phyloP scores from a whole-genome alignment of 1,140 invertebrate genomes.

The Eueides isabella region DNA sequence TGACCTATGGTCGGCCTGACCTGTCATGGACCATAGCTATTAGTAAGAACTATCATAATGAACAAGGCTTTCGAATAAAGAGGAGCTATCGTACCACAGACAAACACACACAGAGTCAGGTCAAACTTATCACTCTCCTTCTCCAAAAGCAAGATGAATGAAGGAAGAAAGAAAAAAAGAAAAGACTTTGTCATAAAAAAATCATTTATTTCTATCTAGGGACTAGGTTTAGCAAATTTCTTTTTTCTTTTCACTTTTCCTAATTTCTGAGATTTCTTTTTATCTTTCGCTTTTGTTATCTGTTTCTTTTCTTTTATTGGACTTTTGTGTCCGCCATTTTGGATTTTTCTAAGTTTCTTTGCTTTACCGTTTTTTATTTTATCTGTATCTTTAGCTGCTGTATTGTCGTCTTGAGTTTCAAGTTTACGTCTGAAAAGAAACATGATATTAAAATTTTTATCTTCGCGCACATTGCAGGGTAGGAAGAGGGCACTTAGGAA shows the following conservation, averaged over 20 bases:
- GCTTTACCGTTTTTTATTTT: conserved; percentile 51
- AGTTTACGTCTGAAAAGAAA: conserved; percentile 62
- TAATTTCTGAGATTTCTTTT: conserved; percentile 33
- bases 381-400: conserved; percentile 43
- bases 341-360: conserved; percentile 55
- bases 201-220: neutral
- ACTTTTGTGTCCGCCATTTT: conserved; percentile 24
- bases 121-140: too few relatives aligned
- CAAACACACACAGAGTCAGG: too few relatives aligned
- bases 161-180: neutral
- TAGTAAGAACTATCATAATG: too few relatives aligned
- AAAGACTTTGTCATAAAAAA: neutral
- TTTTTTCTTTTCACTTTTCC: conserved; percentile 48
- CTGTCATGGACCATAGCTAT: too few relatives aligned
- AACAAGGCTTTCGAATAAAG: too few relatives aligned
- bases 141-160: too few relatives aligned
- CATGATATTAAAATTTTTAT: neutral
- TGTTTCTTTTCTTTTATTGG: conserved; percentile 40
- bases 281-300: conserved; percentile 34
- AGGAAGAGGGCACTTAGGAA: too few relatives aligned
- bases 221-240: conserved; percentile 30
- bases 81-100: too few relatives aligned
- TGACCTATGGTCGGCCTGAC: too few relatives aligned
- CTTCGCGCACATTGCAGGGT: too few relatives aligned
- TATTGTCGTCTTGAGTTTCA: conserved; percentile 45